These are phyloP conservation scores for Ceramica pisi DNA, from an alignment of 2,888 invertebrate species.

Conservation along the genomic window DNA sequence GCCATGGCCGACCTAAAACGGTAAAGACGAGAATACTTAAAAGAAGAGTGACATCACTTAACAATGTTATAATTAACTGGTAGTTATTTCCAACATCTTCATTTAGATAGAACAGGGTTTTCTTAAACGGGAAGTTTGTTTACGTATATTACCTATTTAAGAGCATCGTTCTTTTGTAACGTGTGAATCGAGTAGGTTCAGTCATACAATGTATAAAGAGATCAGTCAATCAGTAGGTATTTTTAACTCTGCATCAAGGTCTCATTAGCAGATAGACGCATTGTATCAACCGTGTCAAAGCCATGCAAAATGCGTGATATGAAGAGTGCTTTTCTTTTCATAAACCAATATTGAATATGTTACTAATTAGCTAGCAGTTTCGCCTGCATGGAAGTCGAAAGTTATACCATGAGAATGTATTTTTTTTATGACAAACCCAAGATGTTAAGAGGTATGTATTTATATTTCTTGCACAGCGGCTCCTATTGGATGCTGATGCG, in stretches of 20 bases:
- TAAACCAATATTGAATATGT: constrained; percentile 1
- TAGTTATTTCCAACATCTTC: constrained; percentile 24
- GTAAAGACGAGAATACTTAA: constrained; percentile 33
- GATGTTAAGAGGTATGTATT: too few species aligned
- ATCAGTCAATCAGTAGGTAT: not conserved
- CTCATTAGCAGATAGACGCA: not conserved
- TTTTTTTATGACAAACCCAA: too few species aligned
- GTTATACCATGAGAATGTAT: too few species aligned
- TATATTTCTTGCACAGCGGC: too few species aligned
- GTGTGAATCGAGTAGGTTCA: not conserved
- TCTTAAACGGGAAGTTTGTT: constrained; percentile 1
- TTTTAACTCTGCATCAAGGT: not conserved
- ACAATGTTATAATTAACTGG: constrained; percentile 37
- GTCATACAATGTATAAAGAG: too few species aligned
- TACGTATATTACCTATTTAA: not conserved
- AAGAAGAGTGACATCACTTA: constrained; percentile 43
- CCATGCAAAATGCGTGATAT: not conserved
- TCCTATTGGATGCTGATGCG: too few species aligned
- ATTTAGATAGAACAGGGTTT: not conserved
- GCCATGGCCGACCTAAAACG: constrained; percentile 23
- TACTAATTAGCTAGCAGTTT: not conserved
- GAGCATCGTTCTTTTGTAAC: not conserved
- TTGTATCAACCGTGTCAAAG: not conserved
- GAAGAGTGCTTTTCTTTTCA: not conserved
- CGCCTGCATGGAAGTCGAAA: too few species aligned